Evolutionary conservation across 1,140 invertebrate species (phyloP), one percentile per base, ranked within the genome.

Genomic region (Calycopis cecrops): DNA sequence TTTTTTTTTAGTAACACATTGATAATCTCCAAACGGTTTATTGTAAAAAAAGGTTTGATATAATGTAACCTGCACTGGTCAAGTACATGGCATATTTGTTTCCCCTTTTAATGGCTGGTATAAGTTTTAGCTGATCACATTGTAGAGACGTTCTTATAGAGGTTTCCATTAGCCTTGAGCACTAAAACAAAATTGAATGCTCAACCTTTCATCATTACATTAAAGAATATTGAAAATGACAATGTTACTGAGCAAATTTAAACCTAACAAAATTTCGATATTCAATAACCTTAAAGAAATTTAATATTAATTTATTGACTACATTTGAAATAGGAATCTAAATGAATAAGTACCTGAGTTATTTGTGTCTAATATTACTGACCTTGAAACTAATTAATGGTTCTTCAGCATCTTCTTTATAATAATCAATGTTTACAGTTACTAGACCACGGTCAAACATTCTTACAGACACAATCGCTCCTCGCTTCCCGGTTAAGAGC

Each of bases 21-120:
- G 21, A 28, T n/a, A n/a, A n/a, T 28, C 21, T 3, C 21, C 2
- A 6, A 28, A 6, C 6, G 2, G 21, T 28, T 3, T 3, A 28
- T 28, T 28, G 2, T 28, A 28, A 28, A 28, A 11, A 40, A 40
- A 14, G 38, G 9, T 6, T 35, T 35, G 35, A 10, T 37, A 37
- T 4, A 10, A 10, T 37, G 73, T 64, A 91, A 95, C 94, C 94
- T 95, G 94, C 94, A 86, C 93, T 94, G 85, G 93, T 94, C 83
- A 94, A 91, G 89, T 96, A 96, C 74, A 94, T 92, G 89, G 95
- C 94, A 88, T 93, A 92, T 86, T 91, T 90, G 86, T 93, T 92
- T 75, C 94, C 94, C 88, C 94, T 89, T 90, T 94, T 94, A 81
- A 96, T 90, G 57, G 94, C 90, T 78, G 94, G 94, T 77, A 95